Conservation (phyloP, 2,113 vertebrate species). For the Seriola quinqueradiata region DNA sequence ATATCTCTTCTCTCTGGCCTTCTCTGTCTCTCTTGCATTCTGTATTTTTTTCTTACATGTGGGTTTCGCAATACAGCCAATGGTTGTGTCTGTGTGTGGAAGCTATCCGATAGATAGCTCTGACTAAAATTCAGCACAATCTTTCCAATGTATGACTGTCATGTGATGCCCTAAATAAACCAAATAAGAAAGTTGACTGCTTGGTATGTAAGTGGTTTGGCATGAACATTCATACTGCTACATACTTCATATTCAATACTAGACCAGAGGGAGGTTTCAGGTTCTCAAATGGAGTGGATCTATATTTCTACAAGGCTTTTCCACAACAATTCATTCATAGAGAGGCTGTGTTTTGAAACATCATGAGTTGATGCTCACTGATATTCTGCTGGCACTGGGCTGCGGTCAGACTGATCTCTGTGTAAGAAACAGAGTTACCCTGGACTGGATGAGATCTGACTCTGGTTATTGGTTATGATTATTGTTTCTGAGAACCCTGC, state of each 20-base stretch:
- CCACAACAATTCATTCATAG: not conserved
- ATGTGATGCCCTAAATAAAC: not conserved
- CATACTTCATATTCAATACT: not conserved
- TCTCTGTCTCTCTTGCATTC: slow-evolving; percentile 58
- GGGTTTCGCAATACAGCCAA: slow-evolving; percentile 17
- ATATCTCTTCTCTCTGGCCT: slow-evolving; percentile 74
- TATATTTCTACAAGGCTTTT: not conserved
- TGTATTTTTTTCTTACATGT: slow-evolving; percentile 44
- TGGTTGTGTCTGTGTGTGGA: not conserved
- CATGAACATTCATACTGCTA: not conserved
- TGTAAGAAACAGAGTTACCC: not conserved
- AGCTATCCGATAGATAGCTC: not conserved
- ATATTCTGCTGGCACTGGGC: not conserved
- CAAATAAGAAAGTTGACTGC: not conserved
- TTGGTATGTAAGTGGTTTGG: not conserved
- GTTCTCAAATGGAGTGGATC: not conserved
- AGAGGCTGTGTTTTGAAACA: no score
- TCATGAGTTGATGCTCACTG: not conserved
- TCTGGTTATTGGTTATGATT: not conserved
- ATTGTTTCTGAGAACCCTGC: not conserved
- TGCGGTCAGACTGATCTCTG: not conserved
- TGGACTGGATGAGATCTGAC: not conserved
- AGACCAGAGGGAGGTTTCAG: not conserved
- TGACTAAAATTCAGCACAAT: not conserved
- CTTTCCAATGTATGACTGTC: not conserved